Conservation (phyloP, 2,113 vertebrate species). For the Cercocebus atys region DNA sequence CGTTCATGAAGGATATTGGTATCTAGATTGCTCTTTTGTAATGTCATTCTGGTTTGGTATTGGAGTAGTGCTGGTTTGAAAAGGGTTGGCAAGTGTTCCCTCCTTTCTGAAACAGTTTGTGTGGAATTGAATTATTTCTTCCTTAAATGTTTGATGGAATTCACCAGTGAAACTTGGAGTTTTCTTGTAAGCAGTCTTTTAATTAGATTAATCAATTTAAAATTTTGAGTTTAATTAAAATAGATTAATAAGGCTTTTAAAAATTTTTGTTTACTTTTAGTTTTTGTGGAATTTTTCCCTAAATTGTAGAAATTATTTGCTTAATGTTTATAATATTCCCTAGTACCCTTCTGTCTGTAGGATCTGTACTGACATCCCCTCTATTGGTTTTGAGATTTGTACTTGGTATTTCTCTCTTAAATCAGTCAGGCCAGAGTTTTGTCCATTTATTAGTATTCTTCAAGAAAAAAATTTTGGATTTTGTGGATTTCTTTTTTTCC, state of each 20-base stretch:
- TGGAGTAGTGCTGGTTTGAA: not conserved
- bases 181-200: not conserved
- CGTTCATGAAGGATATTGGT: not conserved
- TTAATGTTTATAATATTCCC: not conserved
- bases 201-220: not conserved
- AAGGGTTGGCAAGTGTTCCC: not conserved
- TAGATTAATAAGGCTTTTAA: not conserved
- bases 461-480: not conserved
- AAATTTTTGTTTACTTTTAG: not conserved
- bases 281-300: not conserved
- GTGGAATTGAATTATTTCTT: not conserved
- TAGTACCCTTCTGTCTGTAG: not conserved
- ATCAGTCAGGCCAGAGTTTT: not conserved
- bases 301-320: not conserved
- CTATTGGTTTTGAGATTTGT: not conserved
- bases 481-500: not conserved
- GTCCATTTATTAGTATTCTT: not conserved
- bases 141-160: not conserved
- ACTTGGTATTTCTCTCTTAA: not conserved
- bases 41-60: not conserved
- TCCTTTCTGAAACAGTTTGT: not conserved
- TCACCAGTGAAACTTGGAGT: not conserved
- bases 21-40: not conserved
- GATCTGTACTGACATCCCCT: not conserved
- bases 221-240: not conserved